A percentile compares a stretch with the other conserved stretches of the same genome.
Conservation (phyloP, 2,113 vertebrate genomes). For the Atherinomorus stipes region DNA sequence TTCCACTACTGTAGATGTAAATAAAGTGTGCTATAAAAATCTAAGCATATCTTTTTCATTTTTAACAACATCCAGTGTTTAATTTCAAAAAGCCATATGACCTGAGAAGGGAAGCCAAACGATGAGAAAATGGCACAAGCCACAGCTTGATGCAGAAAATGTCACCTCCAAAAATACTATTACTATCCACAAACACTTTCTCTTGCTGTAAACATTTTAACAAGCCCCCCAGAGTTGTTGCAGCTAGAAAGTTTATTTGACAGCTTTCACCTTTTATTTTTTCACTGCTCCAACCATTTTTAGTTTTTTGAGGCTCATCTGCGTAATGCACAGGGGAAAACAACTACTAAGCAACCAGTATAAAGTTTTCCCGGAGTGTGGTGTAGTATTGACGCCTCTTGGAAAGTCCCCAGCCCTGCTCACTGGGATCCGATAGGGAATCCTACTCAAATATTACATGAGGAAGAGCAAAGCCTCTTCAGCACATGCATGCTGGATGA, state of each 20-base stretch:
- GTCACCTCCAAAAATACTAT: slow-evolving; percentile 32
- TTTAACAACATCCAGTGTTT: background rate
- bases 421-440: slow-evolving; percentile 38
- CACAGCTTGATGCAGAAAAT: slow-evolving; percentile 40
- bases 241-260: slow-evolving; percentile 29
- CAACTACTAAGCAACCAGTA: slow-evolving; percentile 13
- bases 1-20: background rate
- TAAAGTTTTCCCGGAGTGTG: slow-evolving; percentile 39
- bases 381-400: slow-evolving; percentile 43
- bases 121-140: slow-evolving; percentile 19
- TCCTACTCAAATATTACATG: slow-evolving; percentile 21
- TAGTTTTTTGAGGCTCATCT: slow-evolving; percentile 15
- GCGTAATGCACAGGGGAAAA: slow-evolving; percentile 12
- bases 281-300: slow-evolving; percentile 23
- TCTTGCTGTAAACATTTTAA: slow-evolving; percentile 42
- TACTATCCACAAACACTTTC: slow-evolving; percentile 38
- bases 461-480: slow-evolving; percentile 36
- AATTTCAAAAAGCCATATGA: slow-evolving; percentile 4
- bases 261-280: slow-evolving; percentile 27
- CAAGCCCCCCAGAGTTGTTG: slow-evolving; percentile 18
- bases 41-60: background rate
- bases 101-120: slow-evolving; percentile 11
- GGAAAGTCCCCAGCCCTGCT: slow-evolving; percentile 45
- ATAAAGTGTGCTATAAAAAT: slow-evolving; percentile 1
- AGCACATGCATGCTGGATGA: slow-evolving; percentile 11